Conservation (phyloP, 2,888 invertebrate species). For the Hirtodrosophila alboralis region DNA sequence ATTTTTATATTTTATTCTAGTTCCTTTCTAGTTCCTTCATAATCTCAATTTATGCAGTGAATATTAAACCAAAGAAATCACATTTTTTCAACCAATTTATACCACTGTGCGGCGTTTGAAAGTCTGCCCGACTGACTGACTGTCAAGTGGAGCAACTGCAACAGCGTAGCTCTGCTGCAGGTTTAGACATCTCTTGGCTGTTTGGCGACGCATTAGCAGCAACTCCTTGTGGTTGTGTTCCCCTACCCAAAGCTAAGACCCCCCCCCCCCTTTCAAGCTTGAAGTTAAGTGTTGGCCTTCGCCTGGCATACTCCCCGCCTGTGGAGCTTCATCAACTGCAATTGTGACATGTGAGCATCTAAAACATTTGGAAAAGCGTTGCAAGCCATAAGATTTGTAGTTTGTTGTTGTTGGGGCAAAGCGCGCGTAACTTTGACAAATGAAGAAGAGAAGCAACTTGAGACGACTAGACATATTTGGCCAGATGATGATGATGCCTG, state of each 20-base stretch:
- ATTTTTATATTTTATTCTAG: no score
- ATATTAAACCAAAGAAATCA: no score
- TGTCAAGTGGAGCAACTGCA: slow-evolving; percentile 46
- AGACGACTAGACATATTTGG: slow-evolving; percentile 43
- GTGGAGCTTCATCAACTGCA: slow-evolving; percentile 2
- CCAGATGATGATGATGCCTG: slow-evolving; percentile 44
- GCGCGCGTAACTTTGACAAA: slow-evolving; percentile 72
- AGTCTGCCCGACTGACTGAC: slow-evolving; percentile 47
- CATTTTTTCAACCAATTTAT: no score
- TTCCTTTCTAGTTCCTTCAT: no score
- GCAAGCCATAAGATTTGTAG: slow-evolving; percentile 42
- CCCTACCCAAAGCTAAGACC: background rate
- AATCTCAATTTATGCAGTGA: no score
- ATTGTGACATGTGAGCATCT: slow-evolving; percentile 52
- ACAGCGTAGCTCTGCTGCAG: slow-evolving; percentile 32
- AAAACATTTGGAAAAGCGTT: slow-evolving; percentile 60
- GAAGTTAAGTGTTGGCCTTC: slow-evolving; percentile 59
- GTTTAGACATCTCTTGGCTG: slow-evolving; percentile 37
- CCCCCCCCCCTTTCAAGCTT: slow-evolving; percentile 4
- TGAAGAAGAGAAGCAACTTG: slow-evolving; percentile 55
- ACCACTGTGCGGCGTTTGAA: slow-evolving; percentile 56
- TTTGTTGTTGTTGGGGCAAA: slow-evolving; percentile 24
- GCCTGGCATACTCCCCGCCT: slow-evolving; percentile 32
- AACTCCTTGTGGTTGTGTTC: slow-evolving; percentile 22
- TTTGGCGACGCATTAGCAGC: slow-evolving; percentile 50